Evolutionary conservation across 2,888 invertebrate species (phyloP).

Genomic region (Lithophane ornitopus): DNA sequence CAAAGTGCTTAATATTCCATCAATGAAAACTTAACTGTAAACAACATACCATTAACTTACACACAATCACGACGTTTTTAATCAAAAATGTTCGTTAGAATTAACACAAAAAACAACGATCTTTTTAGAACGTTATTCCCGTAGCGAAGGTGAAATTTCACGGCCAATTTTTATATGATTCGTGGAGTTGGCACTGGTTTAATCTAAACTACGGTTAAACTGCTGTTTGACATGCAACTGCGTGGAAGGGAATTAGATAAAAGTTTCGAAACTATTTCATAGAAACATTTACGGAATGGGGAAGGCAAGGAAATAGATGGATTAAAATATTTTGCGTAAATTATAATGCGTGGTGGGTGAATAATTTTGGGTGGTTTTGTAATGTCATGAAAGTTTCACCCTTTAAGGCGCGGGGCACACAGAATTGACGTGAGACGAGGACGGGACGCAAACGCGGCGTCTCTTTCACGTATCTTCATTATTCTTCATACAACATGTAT

Average conservation of each 20-base stretch:
- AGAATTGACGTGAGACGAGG: not conserved
- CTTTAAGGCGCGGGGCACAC: not conserved
- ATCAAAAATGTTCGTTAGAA: constrained; percentile 63
- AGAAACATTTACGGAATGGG: constrained; percentile 71
- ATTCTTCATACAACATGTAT: not conserved
- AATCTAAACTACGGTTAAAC: constrained; percentile 85
- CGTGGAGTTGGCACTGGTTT: constrained; percentile 88
- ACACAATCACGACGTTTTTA: constrained; percentile 40
- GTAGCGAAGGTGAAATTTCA: constrained; percentile 87
- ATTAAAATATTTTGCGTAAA: constrained; percentile 65
- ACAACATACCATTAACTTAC: constrained; percentile 39
- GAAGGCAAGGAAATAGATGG: constrained; percentile 61
- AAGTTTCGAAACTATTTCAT: constrained; percentile 81
- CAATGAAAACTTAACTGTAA: constrained; percentile 42
- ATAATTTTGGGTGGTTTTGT: constrained; percentile 40
- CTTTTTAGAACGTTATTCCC: constrained; percentile 76
- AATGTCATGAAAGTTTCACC: constrained; percentile 10
- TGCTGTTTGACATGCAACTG: constrained; percentile 82
- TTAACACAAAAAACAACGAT: constrained; percentile 73
- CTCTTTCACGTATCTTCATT: not conserved
- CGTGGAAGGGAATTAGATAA: constrained; percentile 81
- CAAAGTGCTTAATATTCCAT: constrained; percentile 28
- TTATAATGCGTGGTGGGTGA: constrained; percentile 43
- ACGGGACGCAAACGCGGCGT: not conserved
- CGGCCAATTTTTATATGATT: constrained; percentile 89